Evolutionary conservation across 2,113 vertebrate species (phyloP).

Genomic region (Tragelaphus strepsiceros): DNA sequence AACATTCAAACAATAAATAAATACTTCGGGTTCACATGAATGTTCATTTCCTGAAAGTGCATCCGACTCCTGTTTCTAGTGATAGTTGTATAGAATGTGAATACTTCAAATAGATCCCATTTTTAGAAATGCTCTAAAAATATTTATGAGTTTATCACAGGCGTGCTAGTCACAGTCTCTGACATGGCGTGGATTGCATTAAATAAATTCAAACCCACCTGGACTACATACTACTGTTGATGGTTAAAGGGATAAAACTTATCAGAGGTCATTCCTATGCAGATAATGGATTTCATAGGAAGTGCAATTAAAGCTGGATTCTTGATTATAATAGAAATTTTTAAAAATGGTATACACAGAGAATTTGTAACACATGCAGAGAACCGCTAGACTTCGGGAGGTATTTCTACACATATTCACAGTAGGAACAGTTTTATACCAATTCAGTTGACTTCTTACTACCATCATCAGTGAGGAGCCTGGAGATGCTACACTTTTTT

Average conservation of each 20-base stretch:
- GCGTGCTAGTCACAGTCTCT: not conserved
- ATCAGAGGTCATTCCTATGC: not conserved
- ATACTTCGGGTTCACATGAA: not conserved
- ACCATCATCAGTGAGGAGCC: not conserved
- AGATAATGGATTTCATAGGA: not conserved
- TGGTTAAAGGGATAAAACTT: not conserved
- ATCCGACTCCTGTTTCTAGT: not conserved
- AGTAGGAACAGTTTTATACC: not conserved
- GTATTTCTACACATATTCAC: not conserved
- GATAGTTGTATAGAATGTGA: not conserved
- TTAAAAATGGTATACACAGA: not conserved
- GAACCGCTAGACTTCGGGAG: too few relatives aligned
- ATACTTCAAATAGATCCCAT: not conserved
- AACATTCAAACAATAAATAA: not conserved
- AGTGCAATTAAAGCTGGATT: not conserved
- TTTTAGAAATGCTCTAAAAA: not conserved
- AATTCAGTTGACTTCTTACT: not conserved
- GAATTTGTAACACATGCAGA: not conserved
- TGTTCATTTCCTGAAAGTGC: not conserved
- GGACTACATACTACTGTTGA: not conserved
- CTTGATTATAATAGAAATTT: not conserved
- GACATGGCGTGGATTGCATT: rapidly evolving
- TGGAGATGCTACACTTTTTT: not conserved
- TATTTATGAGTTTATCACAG: not conserved
- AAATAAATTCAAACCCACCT: not conserved